Conservation (phyloP, 2,113 vertebrate species). For the Nanorana parkeri region DNA sequence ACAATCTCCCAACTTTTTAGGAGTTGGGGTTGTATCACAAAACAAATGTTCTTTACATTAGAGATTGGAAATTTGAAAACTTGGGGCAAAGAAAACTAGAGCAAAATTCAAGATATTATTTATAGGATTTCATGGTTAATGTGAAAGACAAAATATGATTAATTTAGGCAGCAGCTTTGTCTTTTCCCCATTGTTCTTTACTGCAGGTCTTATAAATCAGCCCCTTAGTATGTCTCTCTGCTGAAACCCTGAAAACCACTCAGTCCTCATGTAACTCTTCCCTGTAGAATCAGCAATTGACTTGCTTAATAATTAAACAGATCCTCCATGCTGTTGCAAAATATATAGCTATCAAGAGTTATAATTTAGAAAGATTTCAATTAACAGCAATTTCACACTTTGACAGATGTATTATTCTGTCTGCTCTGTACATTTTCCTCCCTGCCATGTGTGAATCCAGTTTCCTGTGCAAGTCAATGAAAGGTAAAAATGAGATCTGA, state of each 20-base stretch:
- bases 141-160: no score
- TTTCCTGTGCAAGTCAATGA: not conserved
- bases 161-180: no score
- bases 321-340: slow-evolving; percentile 10
- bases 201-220: no score
- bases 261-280: not conserved
- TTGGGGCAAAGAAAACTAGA: no score
- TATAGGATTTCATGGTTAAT: no score
- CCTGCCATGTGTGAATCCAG: not conserved
- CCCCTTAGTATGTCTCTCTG: no score
- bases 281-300: slow-evolving; percentile 3
- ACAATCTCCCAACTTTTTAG: no score
- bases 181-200: no score
- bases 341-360: slow-evolving; percentile 19
- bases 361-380: slow-evolving; percentile 1
- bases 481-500: not conserved
- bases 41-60: no score
- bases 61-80: no score
- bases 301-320: slow-evolving; percentile 15
- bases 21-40: no score
- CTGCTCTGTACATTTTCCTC: not conserved
- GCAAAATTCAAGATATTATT: no score
- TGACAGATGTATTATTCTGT: slow-evolving; percentile 1
- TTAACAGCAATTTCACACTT: not conserved
- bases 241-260: not conserved